Evolutionary conservation across 2,888 invertebrate genomes (phyloP).

Genomic region (Xestia c-nigrum): DNA sequence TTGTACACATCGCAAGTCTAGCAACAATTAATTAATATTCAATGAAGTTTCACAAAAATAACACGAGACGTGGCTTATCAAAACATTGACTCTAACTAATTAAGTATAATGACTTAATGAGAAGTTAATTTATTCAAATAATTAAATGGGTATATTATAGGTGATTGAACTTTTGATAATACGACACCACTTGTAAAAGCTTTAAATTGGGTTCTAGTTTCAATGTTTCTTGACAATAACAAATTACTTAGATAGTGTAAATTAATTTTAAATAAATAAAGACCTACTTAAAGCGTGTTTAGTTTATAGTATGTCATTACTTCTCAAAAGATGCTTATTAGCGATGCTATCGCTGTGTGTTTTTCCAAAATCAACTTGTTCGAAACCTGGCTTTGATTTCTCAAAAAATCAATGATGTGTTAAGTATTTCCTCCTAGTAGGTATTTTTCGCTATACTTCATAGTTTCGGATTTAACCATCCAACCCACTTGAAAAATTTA

Average conservation of each 20-base stretch:
- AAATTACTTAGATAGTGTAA: not conserved
- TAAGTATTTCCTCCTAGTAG: too few species aligned
- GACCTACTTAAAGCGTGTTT: not conserved
- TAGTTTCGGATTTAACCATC: too few species aligned
- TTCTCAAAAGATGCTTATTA: too few species aligned
- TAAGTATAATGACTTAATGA: not conserved
- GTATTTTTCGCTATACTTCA: too few species aligned
- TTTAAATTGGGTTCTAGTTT: not conserved
- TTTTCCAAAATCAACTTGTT: too few species aligned
- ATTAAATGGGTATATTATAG: not conserved
- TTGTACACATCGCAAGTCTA: not conserved
- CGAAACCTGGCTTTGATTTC: too few species aligned
- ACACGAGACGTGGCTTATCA: not conserved
- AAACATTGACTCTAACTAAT: not conserved
- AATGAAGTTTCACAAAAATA: not conserved
- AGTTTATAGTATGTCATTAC: too few species aligned
- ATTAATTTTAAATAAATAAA: not conserved
- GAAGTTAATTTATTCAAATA: constrained; percentile 2
- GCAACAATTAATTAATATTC: not conserved
- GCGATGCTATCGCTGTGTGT: too few species aligned
- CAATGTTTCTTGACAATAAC: constrained; percentile 6
- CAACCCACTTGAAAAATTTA: too few species aligned
- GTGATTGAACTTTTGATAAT: not conserved
- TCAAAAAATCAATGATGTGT: too few species aligned
- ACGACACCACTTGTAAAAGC: not conserved